These are phyloP conservation scores for Sycophila texana DNA, from an alignment of 2,888 invertebrate genomes.

Conservation along the genomic window DNA sequence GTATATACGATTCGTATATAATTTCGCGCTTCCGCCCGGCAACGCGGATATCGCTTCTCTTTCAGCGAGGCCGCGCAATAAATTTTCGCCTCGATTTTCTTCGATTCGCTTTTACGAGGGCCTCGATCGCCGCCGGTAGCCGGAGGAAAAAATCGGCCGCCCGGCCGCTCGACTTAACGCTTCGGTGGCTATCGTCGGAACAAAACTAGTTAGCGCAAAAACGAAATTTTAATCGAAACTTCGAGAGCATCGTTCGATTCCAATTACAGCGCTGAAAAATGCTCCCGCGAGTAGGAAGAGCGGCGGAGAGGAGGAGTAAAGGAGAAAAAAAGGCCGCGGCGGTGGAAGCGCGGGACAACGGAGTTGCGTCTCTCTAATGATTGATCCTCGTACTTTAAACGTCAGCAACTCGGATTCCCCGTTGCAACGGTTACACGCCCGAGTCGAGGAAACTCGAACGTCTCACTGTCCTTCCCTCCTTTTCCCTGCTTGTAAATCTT, in stretches of 20 bases:
- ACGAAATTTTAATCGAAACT: conserved; percentile 21
- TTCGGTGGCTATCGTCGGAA: no score
- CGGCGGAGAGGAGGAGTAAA: neutral
- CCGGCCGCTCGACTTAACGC: no score
- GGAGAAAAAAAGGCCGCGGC: neutral
- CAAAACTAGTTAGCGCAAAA: neutral
- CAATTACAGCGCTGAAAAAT: conserved; percentile 12
- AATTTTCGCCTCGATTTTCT: no score
- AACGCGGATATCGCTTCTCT: no score
- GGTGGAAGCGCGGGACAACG: neutral
- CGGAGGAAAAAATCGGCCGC: no score
- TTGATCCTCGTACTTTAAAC: conserved; percentile 46
- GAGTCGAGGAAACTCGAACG: conserved; percentile 6
- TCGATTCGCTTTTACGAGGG: no score
- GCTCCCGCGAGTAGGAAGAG: neutral
- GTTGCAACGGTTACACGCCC: neutral
- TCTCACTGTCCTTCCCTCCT: no score
- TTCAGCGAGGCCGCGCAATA: no score
- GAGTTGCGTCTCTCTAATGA: conserved; percentile 31
- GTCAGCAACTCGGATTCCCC: conserved; percentile 32
- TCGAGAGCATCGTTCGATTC: conserved; percentile 9
- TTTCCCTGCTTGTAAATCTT: conserved; percentile 32
- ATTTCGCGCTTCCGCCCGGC: no score
- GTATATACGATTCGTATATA: neutral
- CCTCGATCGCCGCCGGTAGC: no score